Evolutionary conservation across 1,140 invertebrate species (phyloP).

Genomic region (Caenorhabditis tropicalis): DNA sequence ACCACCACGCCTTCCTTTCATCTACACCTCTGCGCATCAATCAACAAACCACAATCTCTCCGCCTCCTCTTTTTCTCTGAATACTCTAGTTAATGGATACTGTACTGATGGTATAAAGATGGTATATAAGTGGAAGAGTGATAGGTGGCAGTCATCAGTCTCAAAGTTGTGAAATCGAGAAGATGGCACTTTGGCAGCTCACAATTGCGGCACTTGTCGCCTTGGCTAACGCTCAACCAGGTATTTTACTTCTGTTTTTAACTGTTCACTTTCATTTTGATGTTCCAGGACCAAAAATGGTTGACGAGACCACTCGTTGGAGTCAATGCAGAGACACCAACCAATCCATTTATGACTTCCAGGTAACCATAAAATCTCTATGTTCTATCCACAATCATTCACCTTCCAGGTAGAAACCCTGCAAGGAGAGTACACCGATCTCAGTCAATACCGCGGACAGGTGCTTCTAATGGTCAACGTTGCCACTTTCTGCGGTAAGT

Average conservation of each 20-base stretch:
- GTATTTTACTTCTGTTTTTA: not conserved
- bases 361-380: conserved; percentile 49
- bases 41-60: not conserved
- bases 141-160: conserved; percentile 37
- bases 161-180: not conserved
- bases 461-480: conserved; percentile 74
- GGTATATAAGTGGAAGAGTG: conserved; percentile 19
- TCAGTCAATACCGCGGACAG: conserved; percentile 72
- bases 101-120: conserved; percentile 9
- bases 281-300: conserved; percentile 68
- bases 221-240: not conserved
- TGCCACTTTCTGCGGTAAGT: conserved; percentile 73
- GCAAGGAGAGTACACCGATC: conserved; percentile 68
- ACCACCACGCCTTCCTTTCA: not conserved
- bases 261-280: not conserved
- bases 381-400: not conserved
- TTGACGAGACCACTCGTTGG: conserved; percentile 72
- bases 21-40: conserved; percentile 4
- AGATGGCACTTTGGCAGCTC: conserved; percentile 31
- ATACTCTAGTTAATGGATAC: conserved; percentile 27
- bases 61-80: conserved; percentile 9
- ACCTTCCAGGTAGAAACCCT: conserved; percentile 57
- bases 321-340: conserved; percentile 64
- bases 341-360: conserved; percentile 69
- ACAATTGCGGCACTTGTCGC: not conserved